A percentile compares a stretch with the other conserved stretches of the same genome.
phyloP scores from a whole-genome alignment of 2,888 invertebrate genomes.

The Allolobophora icterica region DNA sequence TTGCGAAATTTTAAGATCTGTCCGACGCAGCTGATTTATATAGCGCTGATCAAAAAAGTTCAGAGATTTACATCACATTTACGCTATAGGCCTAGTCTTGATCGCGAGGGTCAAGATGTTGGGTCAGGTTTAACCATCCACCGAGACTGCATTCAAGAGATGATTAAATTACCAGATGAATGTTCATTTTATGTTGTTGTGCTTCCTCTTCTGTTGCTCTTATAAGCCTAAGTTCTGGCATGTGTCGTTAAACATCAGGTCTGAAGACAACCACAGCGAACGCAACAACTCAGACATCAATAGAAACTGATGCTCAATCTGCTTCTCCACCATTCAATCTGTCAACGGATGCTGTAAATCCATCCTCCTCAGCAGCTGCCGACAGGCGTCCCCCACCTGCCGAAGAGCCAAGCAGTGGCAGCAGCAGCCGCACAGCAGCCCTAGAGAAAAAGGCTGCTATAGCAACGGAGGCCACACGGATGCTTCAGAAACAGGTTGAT shows the following conservation, averaged over 20 bases:
- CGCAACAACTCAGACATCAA: slow-evolving; percentile 8
- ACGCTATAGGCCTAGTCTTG: too few relatives aligned
- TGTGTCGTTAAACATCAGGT: background rate
- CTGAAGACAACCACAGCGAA: background rate
- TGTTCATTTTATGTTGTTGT: too few relatives aligned
- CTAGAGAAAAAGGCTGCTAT: background rate
- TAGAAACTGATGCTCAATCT: background rate
- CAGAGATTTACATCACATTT: too few relatives aligned
- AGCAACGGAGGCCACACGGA: background rate
- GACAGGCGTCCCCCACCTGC: background rate
- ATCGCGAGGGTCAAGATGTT: too few relatives aligned
- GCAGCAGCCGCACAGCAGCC: background rate
- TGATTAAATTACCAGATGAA: too few relatives aligned
- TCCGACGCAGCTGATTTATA: too few relatives aligned
- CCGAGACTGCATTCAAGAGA: too few relatives aligned
- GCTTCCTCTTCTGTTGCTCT: too few relatives aligned
- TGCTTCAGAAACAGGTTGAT: background rate
- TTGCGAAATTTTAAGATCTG: background rate
- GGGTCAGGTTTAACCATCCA: too few relatives aligned
- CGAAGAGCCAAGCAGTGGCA: background rate
- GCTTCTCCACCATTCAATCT: background rate
- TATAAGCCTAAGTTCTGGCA: background rate
- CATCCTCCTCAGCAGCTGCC: background rate
- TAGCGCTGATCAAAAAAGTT: too few relatives aligned
- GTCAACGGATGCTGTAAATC: background rate